These are phyloP conservation scores for Sphaerolaimus hirsutus DNA, from an alignment of 2,888 invertebrate genomes.

Conservation along the genomic window DNA sequence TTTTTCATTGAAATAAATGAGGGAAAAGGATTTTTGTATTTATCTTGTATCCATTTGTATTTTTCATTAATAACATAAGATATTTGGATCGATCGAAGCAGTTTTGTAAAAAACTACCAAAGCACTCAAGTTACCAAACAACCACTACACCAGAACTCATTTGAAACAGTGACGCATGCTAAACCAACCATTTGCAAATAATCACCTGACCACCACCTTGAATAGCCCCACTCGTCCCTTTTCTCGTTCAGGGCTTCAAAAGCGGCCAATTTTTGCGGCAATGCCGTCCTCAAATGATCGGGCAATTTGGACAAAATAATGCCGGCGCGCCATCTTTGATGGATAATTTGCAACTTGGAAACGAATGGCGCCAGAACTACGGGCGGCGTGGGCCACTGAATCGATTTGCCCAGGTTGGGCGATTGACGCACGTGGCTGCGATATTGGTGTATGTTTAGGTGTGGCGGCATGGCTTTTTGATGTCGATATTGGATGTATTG, in stretches of 20 bases:
- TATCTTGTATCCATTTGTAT: too few species aligned
- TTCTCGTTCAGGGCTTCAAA: constrained; percentile 46
- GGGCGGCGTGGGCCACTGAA: constrained; percentile 58
- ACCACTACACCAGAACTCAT: not conserved
- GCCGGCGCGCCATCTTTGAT: constrained; percentile 16
- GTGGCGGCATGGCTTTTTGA: too few species aligned
- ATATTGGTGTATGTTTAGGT: too few species aligned
- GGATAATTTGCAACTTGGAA: constrained; percentile 17
- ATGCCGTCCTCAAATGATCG: constrained; percentile 31
- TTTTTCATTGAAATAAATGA: too few species aligned
- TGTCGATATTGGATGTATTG: too few species aligned
- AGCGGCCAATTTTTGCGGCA: constrained; percentile 48
- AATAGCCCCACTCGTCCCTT: constrained; percentile 46
- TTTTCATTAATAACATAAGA: too few species aligned
- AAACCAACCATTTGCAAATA: constrained; percentile 40
- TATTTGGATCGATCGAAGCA: not conserved
- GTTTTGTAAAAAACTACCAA: too few species aligned
- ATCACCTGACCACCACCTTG: constrained; percentile 57
- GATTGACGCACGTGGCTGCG: constrained; percentile 38
- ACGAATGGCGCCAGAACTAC: constrained; percentile 42
- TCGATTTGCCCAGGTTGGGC: constrained; percentile 50
- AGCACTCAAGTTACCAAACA: too few species aligned
- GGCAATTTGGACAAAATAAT: constrained; percentile 15
- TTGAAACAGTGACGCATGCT: constrained; percentile 1
- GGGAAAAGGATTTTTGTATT: too few species aligned